These are phyloP conservation scores for Meda fulgida DNA, from an alignment of 2,797 vertebrate species.

Conservation along the genomic window DNA sequence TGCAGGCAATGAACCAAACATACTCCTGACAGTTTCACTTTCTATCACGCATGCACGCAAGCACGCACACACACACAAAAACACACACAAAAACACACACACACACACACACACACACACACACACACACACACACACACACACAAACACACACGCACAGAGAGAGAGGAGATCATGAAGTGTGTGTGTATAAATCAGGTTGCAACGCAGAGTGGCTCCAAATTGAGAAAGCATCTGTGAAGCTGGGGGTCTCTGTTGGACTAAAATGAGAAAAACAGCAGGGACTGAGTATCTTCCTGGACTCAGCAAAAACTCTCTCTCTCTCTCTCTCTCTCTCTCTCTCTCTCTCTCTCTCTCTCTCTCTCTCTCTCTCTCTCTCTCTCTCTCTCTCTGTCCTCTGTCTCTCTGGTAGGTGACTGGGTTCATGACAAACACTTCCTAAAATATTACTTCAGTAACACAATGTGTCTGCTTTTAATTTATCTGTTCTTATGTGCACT, in stretches of 20 bases:
- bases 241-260: conserved; percentile 54
- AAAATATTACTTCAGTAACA: conserved; percentile 12
- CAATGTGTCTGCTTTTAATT: not conserved
- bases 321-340: conserved; percentile 36
- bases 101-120: too few species aligned
- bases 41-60: not conserved
- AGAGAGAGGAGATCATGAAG: conserved; percentile 8
- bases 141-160: not conserved
- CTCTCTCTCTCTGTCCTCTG: not conserved
- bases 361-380: not conserved
- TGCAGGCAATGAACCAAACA: not conserved
- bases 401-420: conserved; percentile 4
- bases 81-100: too few species aligned
- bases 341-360: conserved; percentile 44
- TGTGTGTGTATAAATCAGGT: conserved; percentile 51
- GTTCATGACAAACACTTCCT: conserved; percentile 31
- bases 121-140: too few species aligned
- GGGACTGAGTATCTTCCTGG: conserved; percentile 47
- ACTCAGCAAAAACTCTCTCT: conserved; percentile 51
- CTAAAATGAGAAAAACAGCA: conserved; percentile 66
- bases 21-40: not conserved
- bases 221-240: conserved; percentile 42
- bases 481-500: not conserved
- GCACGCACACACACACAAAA: not conserved
- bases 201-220: conserved; percentile 38